A percentile compares a stretch with the other conserved stretches of the same genome.
phyloP scores from a whole-genome alignment of 2,888 invertebrate genomes.

The Orthosia cruda region DNA sequence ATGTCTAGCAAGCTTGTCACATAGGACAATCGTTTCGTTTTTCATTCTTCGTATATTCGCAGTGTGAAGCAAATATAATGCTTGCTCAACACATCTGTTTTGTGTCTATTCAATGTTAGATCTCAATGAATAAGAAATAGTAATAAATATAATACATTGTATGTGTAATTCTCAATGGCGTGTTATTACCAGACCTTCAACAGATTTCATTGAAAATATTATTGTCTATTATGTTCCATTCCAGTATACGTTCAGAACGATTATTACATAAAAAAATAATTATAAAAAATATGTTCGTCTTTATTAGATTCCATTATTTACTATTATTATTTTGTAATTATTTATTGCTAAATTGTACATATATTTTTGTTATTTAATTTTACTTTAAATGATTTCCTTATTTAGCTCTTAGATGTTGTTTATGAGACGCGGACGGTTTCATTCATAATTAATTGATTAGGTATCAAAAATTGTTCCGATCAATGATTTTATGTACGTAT shows the following conservation, averaged over 20 bases:
- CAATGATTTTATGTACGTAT: conserved; percentile 69
- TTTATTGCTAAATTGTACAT: conserved; percentile 91
- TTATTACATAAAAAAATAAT: conserved; percentile 67
- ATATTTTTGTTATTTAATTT: conserved; percentile 92
- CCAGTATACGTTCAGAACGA: conserved; percentile 80
- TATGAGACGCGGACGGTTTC: conserved; percentile 68
- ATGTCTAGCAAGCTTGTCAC: conserved; percentile 66
- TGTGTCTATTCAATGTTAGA: conserved; percentile 70
- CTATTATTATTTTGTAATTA: conserved; percentile 86
- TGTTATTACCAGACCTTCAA: conserved; percentile 60
- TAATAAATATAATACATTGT: conserved; percentile 58
- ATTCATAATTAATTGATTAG: conserved; percentile 58
- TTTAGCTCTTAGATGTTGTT: conserved; percentile 75
- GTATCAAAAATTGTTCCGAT: conserved; percentile 61
- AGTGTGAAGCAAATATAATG: conserved; percentile 66
- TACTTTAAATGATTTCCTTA: conserved; percentile 85
- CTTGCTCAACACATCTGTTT: conserved; percentile 64
- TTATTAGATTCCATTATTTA: conserved; percentile 78
- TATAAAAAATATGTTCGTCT: conserved; percentile 72
- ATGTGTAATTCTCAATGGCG: conserved; percentile 64
- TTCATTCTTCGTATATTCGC: conserved; percentile 65
- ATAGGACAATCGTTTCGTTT: conserved; percentile 55
- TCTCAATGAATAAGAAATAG: conserved; percentile 70
- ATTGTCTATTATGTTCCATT: conserved; percentile 77
- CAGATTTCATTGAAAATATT: conserved; percentile 57